Conservation (phyloP, 2,113 vertebrate genomes). For the Clupea harengus region DNA sequence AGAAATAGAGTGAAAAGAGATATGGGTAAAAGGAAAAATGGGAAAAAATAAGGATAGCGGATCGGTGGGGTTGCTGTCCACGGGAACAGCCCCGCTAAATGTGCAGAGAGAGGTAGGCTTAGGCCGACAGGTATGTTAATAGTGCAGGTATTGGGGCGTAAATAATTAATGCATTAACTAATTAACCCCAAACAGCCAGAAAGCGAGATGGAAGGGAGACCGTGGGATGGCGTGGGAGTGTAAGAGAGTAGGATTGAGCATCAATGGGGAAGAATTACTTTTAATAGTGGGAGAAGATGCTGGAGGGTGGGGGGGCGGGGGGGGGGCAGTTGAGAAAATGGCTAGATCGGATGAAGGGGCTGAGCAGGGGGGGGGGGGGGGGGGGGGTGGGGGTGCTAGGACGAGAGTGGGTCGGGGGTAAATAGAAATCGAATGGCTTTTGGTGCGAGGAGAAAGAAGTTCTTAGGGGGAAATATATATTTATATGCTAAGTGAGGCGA, state of each 20-base stretch:
- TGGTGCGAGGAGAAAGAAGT: conserved; percentile 69
- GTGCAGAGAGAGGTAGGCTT: conserved; percentile 51
- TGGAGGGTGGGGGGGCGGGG: conserved; percentile 63
- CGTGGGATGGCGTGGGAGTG: conserved; percentile 39
- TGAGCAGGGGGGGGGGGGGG: conserved; percentile 44
- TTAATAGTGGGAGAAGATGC: conserved; percentile 57
- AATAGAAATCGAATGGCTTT: conserved; percentile 77
- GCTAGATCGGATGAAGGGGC: conserved; percentile 60
- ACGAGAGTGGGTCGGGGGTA: conserved; percentile 64
- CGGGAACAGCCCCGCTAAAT: conserved; percentile 41
- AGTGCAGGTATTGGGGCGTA: conserved; percentile 73
- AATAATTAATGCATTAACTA: conserved; percentile 78
- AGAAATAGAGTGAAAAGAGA: conserved; percentile 76
- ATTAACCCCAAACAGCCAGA: conserved; percentile 74
- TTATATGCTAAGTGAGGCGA: conserved; percentile 57
- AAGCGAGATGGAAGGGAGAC: conserved; percentile 65
- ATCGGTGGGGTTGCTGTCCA: conserved; percentile 43
- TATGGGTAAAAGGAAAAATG: conserved; percentile 61
- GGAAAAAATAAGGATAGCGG: conserved; percentile 38
- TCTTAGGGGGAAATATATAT: conserved; percentile 73
- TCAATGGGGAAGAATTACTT: conserved; percentile 58
- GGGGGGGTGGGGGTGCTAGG: conserved; percentile 40
- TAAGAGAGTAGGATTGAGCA: conserved; percentile 52
- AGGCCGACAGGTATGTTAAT: conserved; percentile 64
- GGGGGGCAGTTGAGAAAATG: conserved; percentile 63